Conservation (phyloP, 2,888 invertebrate species). For the Plagodis pulveraria region DNA sequence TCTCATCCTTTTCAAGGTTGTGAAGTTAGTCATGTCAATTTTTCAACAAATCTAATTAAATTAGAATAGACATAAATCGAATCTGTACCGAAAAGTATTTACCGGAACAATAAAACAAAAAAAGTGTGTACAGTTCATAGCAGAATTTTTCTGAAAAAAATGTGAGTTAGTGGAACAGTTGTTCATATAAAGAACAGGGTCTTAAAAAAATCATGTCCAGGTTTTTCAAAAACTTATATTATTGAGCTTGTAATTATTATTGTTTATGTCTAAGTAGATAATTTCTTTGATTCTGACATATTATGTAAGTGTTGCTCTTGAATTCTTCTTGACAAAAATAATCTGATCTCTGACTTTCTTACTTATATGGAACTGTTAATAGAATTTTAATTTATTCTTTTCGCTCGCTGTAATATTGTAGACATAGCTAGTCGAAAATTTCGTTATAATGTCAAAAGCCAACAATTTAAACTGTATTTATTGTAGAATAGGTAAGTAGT, state of each 20-base stretch:
- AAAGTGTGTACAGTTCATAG: neutral
- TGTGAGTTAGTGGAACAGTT: slow-evolving; percentile 5
- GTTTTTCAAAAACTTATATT: slow-evolving; percentile 2
- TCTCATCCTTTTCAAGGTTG: slow-evolving; percentile 17
- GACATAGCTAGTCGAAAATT: too few relatives aligned
- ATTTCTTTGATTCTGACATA: slow-evolving; percentile 13
- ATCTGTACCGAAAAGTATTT: neutral
- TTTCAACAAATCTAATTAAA: slow-evolving; percentile 6
- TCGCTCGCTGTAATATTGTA: too few relatives aligned
- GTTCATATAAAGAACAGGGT: slow-evolving; percentile 17
- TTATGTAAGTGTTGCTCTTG: neutral
- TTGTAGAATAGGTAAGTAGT: too few relatives aligned
- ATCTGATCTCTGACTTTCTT: neutral
- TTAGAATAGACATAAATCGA: slow-evolving; percentile 1
- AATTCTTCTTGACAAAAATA: slow-evolving; percentile 1
- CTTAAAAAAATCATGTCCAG: slow-evolving; percentile 12
- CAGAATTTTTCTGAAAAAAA: slow-evolving; percentile 9
- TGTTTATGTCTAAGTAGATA: slow-evolving; percentile 20
- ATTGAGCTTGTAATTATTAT: slow-evolving; percentile 16
- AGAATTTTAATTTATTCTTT: too few relatives aligned
- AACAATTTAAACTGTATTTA: too few relatives aligned
- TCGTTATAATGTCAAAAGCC: too few relatives aligned
- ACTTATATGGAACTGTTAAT: neutral
- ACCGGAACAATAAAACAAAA: neutral
- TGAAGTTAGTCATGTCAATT: slow-evolving; percentile 17